phyloP scores from a whole-genome alignment of 2,797 vertebrate genomes.

The Neomorphus geoffroyi region DNA sequence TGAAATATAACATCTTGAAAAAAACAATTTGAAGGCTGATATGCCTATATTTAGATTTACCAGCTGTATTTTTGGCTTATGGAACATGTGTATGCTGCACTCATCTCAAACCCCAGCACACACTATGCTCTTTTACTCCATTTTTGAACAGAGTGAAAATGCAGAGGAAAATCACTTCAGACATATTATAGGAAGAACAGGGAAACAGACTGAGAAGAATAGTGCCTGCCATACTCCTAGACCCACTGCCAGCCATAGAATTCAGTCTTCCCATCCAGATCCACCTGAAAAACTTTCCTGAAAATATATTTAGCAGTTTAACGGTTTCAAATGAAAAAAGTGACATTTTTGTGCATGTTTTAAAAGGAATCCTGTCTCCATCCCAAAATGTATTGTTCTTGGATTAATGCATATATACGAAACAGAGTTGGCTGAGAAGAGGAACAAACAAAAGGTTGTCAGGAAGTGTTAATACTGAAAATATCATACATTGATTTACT shows the following conservation, averaged over 20 bases:
- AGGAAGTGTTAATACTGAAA: not conserved
- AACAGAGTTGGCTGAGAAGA: not conserved
- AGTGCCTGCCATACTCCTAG: not conserved
- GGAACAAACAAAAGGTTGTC: not conserved
- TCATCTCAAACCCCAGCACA: not conserved
- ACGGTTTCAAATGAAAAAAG: not conserved
- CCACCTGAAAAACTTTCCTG: not conserved
- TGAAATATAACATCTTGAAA: not conserved
- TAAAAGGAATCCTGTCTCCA: not conserved
- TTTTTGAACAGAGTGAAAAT: not conserved
- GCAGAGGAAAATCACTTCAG: not conserved
- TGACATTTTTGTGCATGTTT: not conserved
- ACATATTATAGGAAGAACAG: not conserved
- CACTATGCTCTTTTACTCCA: not conserved
- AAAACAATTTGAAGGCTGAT: not conserved
- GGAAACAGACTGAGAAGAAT: not conserved
- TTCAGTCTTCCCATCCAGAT: not conserved
- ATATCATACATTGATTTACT: not conserved
- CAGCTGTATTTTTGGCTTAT: not conserved
- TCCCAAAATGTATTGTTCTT: not conserved
- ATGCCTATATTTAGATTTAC: not conserved
- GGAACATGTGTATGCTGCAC: not conserved
- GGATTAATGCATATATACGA: not conserved
- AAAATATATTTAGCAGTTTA: not conserved
- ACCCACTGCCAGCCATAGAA: not conserved